Base-by-base conservation (phyloP, 2,797 vertebrate genomes). In the Euphonia xanthogaster region DNA sequence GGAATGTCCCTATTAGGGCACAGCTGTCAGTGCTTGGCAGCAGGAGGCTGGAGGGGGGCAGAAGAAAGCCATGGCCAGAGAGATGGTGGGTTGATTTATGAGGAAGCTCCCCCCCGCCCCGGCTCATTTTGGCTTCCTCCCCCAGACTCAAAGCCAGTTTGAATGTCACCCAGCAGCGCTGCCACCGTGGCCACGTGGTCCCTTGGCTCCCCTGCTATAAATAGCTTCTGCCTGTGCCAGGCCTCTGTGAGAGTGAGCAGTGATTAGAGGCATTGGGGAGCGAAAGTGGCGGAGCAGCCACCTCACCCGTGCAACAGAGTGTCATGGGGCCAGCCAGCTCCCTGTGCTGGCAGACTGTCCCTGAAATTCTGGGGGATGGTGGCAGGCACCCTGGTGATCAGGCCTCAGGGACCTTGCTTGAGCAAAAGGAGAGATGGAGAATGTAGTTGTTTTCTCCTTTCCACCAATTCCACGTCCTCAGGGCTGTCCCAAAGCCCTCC, bases 131-230 rank as follows among this genome's bases (percentile, higher is more conserved):
- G 47, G 67, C 45, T 71, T 33, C 28, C n/a, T 57, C 30, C 31
- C 42, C 44, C 33, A 30, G 51, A 51, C 67, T 76, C 44, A 28
- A 9, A 60, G 74, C 62, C 51, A 21, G 60, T 73, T 92, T 90
- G 91, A 92, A 83, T 95, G 87, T 96, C 91, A 88, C 63, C 84
- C 70, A 73, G 76, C 3, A 0, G 24, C 0, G 1, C 76, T 68
- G 30, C 8, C 15, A 74, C 68, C 3, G 0, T 1, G 18, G 31
- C 62, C 10, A 6, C 3, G 6, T 11, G n/a, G 35, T 12, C 27
- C 75, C 71, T 86, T 90, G 55, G 57, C 58, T 70, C 67, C 61
- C 37, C 23, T 7, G 50, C 95, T 97, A 98, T 97, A 97, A 97
- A 97, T 98, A 98, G 68, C 76, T 70, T 37, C 66, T 3, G 72